These are phyloP conservation scores for Sebastes baramenuke DNA, from an alignment of 2,797 vertebrate species.

Conservation along the genomic window DNA sequence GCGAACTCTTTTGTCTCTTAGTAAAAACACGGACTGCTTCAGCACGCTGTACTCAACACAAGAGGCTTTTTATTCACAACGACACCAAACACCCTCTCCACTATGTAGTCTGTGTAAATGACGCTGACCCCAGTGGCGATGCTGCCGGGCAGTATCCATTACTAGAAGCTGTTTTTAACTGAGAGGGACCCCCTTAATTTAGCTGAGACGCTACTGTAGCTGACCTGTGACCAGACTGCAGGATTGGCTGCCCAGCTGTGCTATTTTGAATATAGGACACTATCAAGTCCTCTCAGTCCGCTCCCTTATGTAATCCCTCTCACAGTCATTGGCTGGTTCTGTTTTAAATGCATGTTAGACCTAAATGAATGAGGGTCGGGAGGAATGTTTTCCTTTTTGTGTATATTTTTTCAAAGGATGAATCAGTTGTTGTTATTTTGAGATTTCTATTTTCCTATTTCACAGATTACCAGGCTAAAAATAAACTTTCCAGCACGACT, in stretches of 20 bases:
- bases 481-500: neutral
- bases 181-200: constrained; percentile 22
- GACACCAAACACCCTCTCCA: neutral
- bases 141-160: constrained; percentile 39
- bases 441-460: neutral
- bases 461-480: neutral
- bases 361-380: neutral
- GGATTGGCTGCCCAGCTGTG: constrained; percentile 19
- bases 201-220: constrained; percentile 29
- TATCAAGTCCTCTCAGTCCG: constrained; percentile 19
- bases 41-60: neutral
- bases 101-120: constrained; percentile 6
- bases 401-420: neutral
- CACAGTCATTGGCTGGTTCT: neutral
- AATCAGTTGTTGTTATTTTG: neutral
- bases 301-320: neutral
- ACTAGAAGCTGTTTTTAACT: constrained; percentile 58
- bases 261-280: constrained; percentile 53
- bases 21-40: neutral
- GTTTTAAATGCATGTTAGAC: neutral
- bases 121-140: constrained; percentile 8
- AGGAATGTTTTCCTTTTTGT: neutral
- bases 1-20: neutral
- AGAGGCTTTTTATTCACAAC: constrained; percentile 9
- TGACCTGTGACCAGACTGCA: constrained; percentile 49